Percentiles rank a stretch among this genome's conserved stretches.
phyloP scores from a whole-genome alignment of 2,888 invertebrate species.

The Lepidocyrtinus sp. region DNA sequence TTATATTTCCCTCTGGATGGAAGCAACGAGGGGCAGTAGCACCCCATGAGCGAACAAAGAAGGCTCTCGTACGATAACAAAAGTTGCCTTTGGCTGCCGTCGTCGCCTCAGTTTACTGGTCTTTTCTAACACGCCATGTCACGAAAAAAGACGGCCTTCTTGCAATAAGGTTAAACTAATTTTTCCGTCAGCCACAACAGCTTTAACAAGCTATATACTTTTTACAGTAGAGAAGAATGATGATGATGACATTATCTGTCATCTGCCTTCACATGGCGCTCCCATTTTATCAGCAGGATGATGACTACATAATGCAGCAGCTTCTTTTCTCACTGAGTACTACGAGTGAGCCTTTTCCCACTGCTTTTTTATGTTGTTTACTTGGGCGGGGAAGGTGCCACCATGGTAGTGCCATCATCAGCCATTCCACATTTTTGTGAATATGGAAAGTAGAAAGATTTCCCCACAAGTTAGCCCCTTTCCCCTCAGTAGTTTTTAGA shows the following conservation, averaged over 20 bases:
- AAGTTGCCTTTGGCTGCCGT: background rate
- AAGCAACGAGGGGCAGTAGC: background rate
- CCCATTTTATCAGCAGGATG: slow-evolving; percentile 40
- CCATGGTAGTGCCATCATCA: background rate
- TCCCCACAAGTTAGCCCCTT: background rate
- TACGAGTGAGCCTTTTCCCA: slow-evolving; percentile 6
- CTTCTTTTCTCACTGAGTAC: slow-evolving; percentile 25
- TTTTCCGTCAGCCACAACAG: slow-evolving; percentile 40
- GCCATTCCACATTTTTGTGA: background rate
- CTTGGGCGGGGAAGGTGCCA: slow-evolving; percentile 2
- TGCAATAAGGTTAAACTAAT: slow-evolving; percentile 58
- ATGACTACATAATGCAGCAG: slow-evolving; percentile 36
- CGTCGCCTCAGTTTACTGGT: background rate
- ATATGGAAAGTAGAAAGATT: background rate
- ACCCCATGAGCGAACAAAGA: background rate
- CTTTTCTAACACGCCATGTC: slow-evolving; percentile 20
- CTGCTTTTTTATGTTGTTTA: slow-evolving; percentile 4
- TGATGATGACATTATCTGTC: slow-evolving; percentile 59
- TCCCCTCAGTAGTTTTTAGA: background rate
- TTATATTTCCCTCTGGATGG: too few species aligned
- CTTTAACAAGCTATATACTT: slow-evolving; percentile 15
- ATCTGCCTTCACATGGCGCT: slow-evolving; percentile 40
- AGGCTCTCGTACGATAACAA: too few species aligned
- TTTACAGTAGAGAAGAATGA: slow-evolving; percentile 26
- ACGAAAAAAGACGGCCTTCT: slow-evolving; percentile 17